phyloP scores from a whole-genome alignment of 2,888 invertebrate species.

The Trissonchulus sp. region DNA sequence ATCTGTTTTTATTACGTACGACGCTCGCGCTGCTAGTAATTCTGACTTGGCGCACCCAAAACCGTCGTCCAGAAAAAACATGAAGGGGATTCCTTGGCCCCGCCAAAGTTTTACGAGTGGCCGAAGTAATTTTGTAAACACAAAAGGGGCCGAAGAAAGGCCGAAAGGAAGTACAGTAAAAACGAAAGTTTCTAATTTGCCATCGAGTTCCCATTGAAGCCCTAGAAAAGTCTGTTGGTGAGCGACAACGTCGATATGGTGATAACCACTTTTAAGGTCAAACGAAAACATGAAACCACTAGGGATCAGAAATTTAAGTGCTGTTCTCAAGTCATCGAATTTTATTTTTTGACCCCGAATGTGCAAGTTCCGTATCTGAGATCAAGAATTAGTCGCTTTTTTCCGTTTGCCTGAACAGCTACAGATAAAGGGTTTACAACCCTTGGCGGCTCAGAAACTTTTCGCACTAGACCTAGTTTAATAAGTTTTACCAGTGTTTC shows the following conservation, averaged over 20 bases:
- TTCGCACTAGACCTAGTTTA: not conserved
- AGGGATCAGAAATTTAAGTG: not conserved
- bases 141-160: not conserved
- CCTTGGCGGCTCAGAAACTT: no score
- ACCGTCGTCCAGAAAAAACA: slow-evolving; percentile 1
- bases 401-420: not conserved
- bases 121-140: no score
- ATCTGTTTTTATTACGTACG: not conserved
- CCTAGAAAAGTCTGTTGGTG: not conserved
- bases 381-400: slow-evolving; percentile 1
- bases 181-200: not conserved
- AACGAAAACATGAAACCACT: slow-evolving; percentile 2
- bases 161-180: not conserved
- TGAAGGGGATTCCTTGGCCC: not conserved
- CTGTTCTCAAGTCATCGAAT: slow-evolving; percentile 10
- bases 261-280: not conserved
- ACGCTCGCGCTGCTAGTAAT: not conserved
- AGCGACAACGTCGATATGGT: not conserved
- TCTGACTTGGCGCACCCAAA: not conserved
- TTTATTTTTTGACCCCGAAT: not conserved
- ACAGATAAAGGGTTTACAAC: not conserved
- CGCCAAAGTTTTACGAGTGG: not conserved
- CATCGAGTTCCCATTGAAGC: not conserved
- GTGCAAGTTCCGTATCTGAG: slow-evolving; percentile 10
- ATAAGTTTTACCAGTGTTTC: not conserved